These are phyloP conservation scores for Pristionchus japonicus DNA, from an alignment of 2,888 invertebrate genomes.

Conservation along the genomic window DNA sequence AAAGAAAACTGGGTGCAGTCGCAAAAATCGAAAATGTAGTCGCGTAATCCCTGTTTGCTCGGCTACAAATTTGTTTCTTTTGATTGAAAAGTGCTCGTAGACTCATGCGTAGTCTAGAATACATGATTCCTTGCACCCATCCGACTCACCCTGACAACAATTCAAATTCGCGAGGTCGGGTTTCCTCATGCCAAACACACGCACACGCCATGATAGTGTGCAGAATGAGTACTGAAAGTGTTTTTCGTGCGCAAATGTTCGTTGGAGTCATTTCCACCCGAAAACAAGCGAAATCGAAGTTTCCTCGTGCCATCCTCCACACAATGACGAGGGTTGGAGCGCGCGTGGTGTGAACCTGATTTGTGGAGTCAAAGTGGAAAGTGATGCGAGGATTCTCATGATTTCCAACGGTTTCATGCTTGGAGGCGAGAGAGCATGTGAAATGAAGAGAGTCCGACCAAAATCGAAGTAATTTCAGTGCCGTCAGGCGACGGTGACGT, in stretches of 20 bases:
- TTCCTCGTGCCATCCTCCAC: background rate
- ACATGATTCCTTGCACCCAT: background rate
- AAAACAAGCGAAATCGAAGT: background rate
- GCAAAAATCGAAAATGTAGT: background rate
- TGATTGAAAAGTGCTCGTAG: background rate
- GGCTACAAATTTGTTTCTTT: background rate
- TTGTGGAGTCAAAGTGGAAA: background rate
- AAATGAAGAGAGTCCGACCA: background rate
- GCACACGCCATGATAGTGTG: no score
- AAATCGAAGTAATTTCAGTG: background rate
- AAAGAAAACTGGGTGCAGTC: background rate
- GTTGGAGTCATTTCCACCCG: background rate
- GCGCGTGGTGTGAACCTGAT: background rate
- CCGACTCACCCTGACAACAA: background rate
- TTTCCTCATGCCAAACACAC: no score
- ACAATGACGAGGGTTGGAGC: background rate
- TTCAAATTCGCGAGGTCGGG: no score
- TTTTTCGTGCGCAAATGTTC: no score
- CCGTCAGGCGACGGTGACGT: background rate
- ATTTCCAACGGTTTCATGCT: background rate
- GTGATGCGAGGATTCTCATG: background rate
- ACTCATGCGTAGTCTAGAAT: no score
- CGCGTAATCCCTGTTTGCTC: background rate
- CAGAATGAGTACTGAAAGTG: no score
- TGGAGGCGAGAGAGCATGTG: background rate